These are phyloP conservation scores for Parelbella ahira DNA, from an alignment of 2,888 invertebrate genomes.

Conservation along the genomic window DNA sequence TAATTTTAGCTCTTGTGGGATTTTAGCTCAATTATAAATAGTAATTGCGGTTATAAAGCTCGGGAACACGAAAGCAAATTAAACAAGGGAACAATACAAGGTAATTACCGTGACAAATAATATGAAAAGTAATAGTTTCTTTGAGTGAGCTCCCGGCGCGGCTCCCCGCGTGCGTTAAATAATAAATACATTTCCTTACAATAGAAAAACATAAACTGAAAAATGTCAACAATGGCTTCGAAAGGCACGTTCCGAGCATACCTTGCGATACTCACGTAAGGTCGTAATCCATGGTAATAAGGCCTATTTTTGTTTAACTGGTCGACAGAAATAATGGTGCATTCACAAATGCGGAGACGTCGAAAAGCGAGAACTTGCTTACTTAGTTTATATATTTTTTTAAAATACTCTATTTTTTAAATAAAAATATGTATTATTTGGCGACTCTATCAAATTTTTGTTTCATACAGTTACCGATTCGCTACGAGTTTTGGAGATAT, in stretches of 20 bases:
- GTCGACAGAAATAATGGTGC: too few relatives aligned
- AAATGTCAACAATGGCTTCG: constrained; percentile 53
- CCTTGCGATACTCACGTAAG: not conserved
- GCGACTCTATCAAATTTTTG: too few relatives aligned
- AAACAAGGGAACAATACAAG: constrained; percentile 38
- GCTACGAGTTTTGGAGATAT: too few relatives aligned
- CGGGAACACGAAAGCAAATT: constrained; percentile 38
- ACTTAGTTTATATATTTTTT: too few relatives aligned
- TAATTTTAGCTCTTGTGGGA: constrained; percentile 11
- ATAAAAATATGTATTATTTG: too few relatives aligned
- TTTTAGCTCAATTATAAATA: constrained; percentile 15
- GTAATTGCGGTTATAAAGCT: constrained; percentile 14
- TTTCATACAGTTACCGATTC: too few relatives aligned
- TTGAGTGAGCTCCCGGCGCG: constrained; percentile 24
- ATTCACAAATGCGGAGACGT: too few relatives aligned
- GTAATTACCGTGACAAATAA: constrained; percentile 46
- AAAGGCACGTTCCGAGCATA: constrained; percentile 30
- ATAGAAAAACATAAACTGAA: constrained; percentile 57
- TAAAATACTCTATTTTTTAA: too few relatives aligned
- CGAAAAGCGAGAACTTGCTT: too few relatives aligned
- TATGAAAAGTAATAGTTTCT: constrained; percentile 29
- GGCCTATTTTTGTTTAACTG: constrained; percentile 8
- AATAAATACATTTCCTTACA: constrained; percentile 49
- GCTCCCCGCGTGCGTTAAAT: constrained; percentile 33
- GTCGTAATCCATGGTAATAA: not conserved